Percentiles rank a stretch among this genome's conserved stretches.
Evolutionary conservation across 2,797 vertebrate species (phyloP).

Genomic region (Avahi laniger): DNA sequence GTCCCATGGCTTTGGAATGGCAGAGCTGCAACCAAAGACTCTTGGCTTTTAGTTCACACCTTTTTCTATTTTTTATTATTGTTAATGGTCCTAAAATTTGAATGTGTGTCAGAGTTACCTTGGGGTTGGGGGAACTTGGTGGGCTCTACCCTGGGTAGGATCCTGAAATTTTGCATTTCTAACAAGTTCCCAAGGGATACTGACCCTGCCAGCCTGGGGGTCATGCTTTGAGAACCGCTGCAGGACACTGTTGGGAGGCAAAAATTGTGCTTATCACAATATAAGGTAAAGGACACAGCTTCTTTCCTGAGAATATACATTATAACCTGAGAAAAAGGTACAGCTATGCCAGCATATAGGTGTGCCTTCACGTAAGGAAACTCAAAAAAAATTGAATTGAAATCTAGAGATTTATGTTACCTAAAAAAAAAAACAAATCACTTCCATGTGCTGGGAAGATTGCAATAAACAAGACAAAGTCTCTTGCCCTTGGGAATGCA

Average conservation of each 20-base stretch:
- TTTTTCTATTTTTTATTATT: background rate
- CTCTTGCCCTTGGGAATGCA: background rate
- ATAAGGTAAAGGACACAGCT: background rate
- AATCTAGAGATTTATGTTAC: background rate
- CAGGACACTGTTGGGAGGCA: background rate
- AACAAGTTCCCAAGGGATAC: accelerated
- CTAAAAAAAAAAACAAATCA: background rate
- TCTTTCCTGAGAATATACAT: background rate
- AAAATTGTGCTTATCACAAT: background rate
- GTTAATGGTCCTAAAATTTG: background rate
- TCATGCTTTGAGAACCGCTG: background rate
- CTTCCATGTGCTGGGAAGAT: background rate
- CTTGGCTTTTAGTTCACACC: background rate
- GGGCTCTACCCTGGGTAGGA: background rate
- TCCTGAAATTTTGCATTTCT: background rate
- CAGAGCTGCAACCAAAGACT: background rate
- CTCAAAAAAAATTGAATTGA: background rate
- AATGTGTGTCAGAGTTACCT: background rate
- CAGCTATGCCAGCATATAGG: background rate
- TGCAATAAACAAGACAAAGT: background rate
- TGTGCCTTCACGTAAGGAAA: background rate
- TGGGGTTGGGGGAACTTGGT: background rate
- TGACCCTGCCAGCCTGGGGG: background rate
- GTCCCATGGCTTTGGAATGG: background rate
- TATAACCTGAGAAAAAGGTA: background rate